These are phyloP conservation scores for Stenoptilia bipunctidactyla DNA, from an alignment of 2,888 invertebrate species.

Conservation along the genomic window DNA sequence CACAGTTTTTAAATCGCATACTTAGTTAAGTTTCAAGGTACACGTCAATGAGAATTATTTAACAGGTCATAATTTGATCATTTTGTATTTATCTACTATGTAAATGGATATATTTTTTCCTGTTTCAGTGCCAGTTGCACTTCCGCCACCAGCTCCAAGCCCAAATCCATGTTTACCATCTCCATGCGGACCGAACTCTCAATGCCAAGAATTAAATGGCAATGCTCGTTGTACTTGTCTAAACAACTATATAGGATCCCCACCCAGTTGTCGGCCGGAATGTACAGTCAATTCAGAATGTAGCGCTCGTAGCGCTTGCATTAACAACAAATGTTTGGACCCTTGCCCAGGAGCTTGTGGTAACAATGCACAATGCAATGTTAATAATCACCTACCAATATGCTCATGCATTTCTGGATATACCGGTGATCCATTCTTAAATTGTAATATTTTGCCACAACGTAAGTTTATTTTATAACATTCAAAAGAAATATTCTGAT, in stretches of 20 bases:
- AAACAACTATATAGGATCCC: slow-evolving; percentile 79
- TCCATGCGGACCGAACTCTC: slow-evolving; percentile 84
- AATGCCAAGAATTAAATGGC: slow-evolving; percentile 76
- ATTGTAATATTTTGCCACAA: slow-evolving; percentile 39
- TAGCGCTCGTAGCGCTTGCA: slow-evolving; percentile 75
- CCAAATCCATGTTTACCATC: slow-evolving; percentile 78
- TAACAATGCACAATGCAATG: slow-evolving; percentile 79
- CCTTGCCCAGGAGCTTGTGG: slow-evolving; percentile 86
- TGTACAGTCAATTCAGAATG: slow-evolving; percentile 81
- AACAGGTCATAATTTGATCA: neutral
- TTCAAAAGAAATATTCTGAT: neutral
- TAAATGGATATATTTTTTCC: slow-evolving; percentile 6
- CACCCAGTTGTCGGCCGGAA: slow-evolving; percentile 82
- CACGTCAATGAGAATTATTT: no score
- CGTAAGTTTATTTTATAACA: slow-evolving; percentile 23
- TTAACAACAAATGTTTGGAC: slow-evolving; percentile 79
- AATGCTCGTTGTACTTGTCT: slow-evolving; percentile 80
- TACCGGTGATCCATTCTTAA: slow-evolving; percentile 80
- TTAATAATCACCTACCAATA: slow-evolving; percentile 77
- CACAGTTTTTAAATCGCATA: no score
- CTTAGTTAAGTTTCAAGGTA: no score
- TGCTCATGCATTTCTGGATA: slow-evolving; percentile 78
- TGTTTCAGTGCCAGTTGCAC: slow-evolving; percentile 36
- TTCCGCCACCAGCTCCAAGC: slow-evolving; percentile 25
- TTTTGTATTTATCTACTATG: neutral